Percentiles rank a stretch among this genome's conserved stretches.
Conservation (phyloP, 2,797 vertebrate genomes). For the Manis crassicaudata region DNA sequence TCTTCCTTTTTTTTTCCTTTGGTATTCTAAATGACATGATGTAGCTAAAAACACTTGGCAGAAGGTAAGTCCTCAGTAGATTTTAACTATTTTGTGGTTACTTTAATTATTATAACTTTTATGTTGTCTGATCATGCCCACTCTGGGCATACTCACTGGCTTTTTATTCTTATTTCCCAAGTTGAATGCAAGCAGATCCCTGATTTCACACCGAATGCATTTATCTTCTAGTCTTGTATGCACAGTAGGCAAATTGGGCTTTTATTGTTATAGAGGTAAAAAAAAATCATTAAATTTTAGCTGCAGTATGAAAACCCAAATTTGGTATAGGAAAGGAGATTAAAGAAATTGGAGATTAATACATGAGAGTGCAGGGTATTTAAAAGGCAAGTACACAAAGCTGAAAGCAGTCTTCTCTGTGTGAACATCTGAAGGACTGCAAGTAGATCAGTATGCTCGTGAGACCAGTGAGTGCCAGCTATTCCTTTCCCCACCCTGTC, state of each 20-base stretch:
- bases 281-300: constrained; percentile 18
- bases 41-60: neutral
- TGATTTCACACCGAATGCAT: constrained; percentile 20
- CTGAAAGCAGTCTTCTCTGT: neutral
- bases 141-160: neutral
- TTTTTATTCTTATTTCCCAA: constrained; percentile 44
- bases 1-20: neutral
- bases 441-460: neutral
- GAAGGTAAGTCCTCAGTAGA: constrained; percentile 9
- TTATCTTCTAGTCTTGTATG: neutral
- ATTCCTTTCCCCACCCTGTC: neutral
- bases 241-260: neutral
- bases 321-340: neutral
- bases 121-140: neutral
- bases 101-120: neutral
- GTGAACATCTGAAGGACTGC: neutral
- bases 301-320: neutral
- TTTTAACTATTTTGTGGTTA: constrained; percentile 9
- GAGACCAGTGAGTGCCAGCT: neutral
- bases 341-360: neutral
- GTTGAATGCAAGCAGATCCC: neutral
- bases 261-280: neutral
- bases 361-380: neutral
- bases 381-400: neutral
- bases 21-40: neutral